Evolutionary conservation across 2,113 vertebrate genomes (phyloP), one percentile per base, ranked within the genome.

Genomic region (Aepyceros melampus): DNA sequence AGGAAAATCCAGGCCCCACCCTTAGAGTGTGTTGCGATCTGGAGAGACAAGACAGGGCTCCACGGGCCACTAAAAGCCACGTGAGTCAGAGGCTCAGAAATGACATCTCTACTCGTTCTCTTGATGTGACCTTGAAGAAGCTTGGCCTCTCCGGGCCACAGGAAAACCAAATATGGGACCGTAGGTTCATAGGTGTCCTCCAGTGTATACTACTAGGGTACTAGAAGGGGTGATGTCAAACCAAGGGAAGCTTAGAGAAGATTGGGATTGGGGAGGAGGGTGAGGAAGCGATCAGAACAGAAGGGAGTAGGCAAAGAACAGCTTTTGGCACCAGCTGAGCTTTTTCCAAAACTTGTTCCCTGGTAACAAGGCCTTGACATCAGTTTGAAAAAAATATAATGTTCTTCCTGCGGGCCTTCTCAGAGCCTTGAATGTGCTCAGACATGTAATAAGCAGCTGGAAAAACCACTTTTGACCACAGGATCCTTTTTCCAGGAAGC

Each of bases 51-150:
- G 97, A 76, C 88, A 1, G 14, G 94, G 88, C 86, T 47, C 91
- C 85, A 3, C 11, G 23, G 36, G 53, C 90, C 47, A 27, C 17
- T 45, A 5, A 10, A 36, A 53, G 82, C 55, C 33, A 0, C 3
- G 13, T 97, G 96, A 97, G 97, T 97, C 97, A 97, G 67, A 58
- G 49, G 79, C 92, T 93, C 81, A 58, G 96, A 94, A 91, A 97
- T 98, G 97, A 92, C 87, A 94, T 91, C 12, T 83, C 8, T 0
- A 74, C 97, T 93, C 19, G 86, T 78, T 94, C 45, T 89, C 49
- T 55, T 2, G 14, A n/a, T 51, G 29, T 33, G n/a, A 67, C 81
- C 91, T 91, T 47, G 64, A 89, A 47, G 36, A 51, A 53, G n/a
- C n/a, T 5, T 49, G 76, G 53, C 47, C 60, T 55, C 40, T n/a